These are phyloP conservation scores for Microcebus jonahi DNA, from an alignment of 2,113 vertebrate genomes.

Conservation along the genomic window DNA sequence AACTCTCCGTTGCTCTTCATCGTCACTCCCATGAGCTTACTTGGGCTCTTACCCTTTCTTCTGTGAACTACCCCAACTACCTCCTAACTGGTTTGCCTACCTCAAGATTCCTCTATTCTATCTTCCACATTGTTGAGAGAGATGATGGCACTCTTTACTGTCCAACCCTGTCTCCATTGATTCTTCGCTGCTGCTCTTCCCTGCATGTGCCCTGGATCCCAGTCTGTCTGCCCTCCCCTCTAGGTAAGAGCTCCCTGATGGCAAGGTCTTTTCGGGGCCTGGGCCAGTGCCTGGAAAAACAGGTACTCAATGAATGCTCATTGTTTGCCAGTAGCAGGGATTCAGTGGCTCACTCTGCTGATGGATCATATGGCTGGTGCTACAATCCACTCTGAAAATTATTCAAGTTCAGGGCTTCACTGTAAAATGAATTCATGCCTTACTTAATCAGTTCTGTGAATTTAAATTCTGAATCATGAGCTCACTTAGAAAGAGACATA, in stretches of 20 bases:
- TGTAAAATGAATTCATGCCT: constrained; percentile 56
- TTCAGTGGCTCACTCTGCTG: neutral
- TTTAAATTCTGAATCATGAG: constrained; percentile 70
- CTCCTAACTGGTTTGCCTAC: neutral
- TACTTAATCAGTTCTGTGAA: constrained; percentile 60
- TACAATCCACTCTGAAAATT: neutral
- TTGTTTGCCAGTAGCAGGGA: neutral
- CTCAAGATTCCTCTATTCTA: neutral
- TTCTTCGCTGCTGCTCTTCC: neutral
- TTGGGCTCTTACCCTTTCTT: neutral
- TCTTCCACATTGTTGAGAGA: too few relatives aligned
- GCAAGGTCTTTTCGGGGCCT: neutral
- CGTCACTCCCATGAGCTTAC: neutral
- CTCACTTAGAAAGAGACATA: constrained; percentile 60
- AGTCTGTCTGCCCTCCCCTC: too few relatives aligned
- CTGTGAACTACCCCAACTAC: neutral
- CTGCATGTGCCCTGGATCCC: neutral
- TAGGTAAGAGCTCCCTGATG: neutral
- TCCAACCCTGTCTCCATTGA: fast-evolving
- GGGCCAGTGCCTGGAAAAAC: neutral
- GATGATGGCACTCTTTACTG: fast-evolving
- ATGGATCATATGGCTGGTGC: neutral
- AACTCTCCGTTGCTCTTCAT: neutral
- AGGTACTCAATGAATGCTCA: neutral
- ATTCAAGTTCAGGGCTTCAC: neutral